Base-by-base conservation (phyloP, 2,113 vertebrate genomes). In the Xenus cinereus region DNA sequence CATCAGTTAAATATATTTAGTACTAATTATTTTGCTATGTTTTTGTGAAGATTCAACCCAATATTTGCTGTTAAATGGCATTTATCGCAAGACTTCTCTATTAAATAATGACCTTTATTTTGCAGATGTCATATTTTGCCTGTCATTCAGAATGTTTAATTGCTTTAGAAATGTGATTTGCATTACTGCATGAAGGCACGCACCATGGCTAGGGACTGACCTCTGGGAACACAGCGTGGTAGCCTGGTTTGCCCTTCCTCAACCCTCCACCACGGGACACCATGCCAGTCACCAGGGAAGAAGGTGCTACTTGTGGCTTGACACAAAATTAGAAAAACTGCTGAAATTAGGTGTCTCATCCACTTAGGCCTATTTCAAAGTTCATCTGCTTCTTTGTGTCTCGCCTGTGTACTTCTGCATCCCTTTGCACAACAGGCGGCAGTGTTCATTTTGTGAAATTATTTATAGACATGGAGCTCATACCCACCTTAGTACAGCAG, bases 261-360 rank as follows among this genome's bases (percentile, higher is more conserved):
- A 30, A 17, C 23, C 17, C 20, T 39, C 35, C 1, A 1, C 28
- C 4, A 1, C 1, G 1, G 12, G 30, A 10, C 39, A 74, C 15
- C 0, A 0, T 2, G 1, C 19, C 33, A 18, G 51, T 20, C 33
- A 6, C 28, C 3, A 1, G 6, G n/a, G 27, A 54, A 62, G 46
- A 67, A 85, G 5, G 21, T 43, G 39, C 4, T 33, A 5, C 5
- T 27, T 53, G 46, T 26, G 32, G 28, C 9, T 45, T 51, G 26
- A 33, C 60, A 28, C 0, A 1, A 41, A 68, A 37, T 67, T 24
- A 73, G 53, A 41, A 8, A 59, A 59, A 66, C 35, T 1, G 0
- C 12, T 54, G 56, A 78, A 90, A 60, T 16, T 48, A 73, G 11
- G 12, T 62, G 48, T 50, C 8, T 30, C 57, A 56, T 51, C 10